A percentile compares a stretch with the other conserved stretches of the same genome.
These are phyloP conservation scores for Ferdinandea cuprea DNA, from an alignment of 2,888 invertebrate species.

Conservation along the genomic window DNA sequence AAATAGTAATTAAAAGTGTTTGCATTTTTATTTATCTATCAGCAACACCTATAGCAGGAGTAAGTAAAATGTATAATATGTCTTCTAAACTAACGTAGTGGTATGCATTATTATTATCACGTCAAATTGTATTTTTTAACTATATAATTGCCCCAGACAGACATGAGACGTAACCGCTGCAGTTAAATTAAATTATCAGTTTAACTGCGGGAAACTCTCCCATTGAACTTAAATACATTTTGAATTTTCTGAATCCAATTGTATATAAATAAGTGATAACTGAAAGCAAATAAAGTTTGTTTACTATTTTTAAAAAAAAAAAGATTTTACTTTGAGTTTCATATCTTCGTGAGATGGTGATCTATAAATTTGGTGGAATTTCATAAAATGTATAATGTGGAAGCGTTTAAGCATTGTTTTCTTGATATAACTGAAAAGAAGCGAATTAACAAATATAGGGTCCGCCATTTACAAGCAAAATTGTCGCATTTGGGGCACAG, in stretches of 20 bases:
- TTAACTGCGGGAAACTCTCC: slow-evolving; percentile 24
- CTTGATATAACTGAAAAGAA: no score
- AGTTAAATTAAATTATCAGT: slow-evolving; percentile 13
- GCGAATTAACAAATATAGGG: no score
- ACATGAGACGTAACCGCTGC: slow-evolving; percentile 15
- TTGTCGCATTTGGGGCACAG: no score
- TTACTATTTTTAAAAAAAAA: slow-evolving; percentile 73
- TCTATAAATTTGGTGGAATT: no score
- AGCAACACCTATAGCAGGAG: neutral
- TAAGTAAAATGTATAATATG: slow-evolving; percentile 29
- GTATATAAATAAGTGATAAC: slow-evolving; percentile 68
- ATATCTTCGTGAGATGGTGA: no score
- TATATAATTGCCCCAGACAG: slow-evolving; percentile 1
- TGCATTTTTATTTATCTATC: slow-evolving; percentile 15
- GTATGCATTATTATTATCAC: slow-evolving; percentile 18
- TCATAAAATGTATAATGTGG: no score
- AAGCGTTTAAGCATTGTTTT: no score
- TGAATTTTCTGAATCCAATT: slow-evolving; percentile 61
- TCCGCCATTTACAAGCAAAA: no score
- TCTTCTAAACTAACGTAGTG: slow-evolving; percentile 8
- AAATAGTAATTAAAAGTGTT: slow-evolving; percentile 21
- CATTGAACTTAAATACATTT: slow-evolving; percentile 54
- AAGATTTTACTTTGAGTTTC: no score
- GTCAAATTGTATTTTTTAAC: slow-evolving; percentile 25
- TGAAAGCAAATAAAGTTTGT: slow-evolving; percentile 73